Evolutionary conservation across 37 sponge, comb jelly and placozoan species (phyloP), one percentile per base, ranked within the genome.

Genomic region (Aplysina aerophoba): DNA sequence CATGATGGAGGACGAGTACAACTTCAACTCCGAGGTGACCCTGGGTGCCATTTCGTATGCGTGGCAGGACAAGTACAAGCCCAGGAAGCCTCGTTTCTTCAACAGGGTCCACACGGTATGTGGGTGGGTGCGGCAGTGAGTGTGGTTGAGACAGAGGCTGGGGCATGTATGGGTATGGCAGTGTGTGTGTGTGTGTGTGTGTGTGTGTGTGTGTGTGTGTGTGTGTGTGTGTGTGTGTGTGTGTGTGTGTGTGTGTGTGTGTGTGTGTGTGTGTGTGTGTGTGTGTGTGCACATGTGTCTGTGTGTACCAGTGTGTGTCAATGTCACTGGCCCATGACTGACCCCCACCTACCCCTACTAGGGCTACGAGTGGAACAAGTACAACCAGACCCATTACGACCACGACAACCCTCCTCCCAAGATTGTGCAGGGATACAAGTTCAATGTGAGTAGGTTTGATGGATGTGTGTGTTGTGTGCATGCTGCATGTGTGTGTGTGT

Each of bases 321-420:
- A 57, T 15, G 17, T 20, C 59, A 57, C 17, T 57, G 59, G 15
- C 63, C 63, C 27, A 62, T 62, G 63, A 13, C 27, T 62, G 63
- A 67, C 20, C 37, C 54, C 54, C 2, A 62, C 25, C 50, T 44
- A 44, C 50, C 55, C 17, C 19, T 30, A 41, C 20, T 56, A 94
- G 95, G 99, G 99, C 0, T 99, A 92, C 86, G 99, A 99, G 83
- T 99, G 99, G 99, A 99, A 99, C 88, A 99, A 99, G 88, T 99
- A 99, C 85, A 99, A 99, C 79, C 99, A 99, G 86, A 99, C 99
- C 24, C 99, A 99, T 71, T 99, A 99, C 68, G 99, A 97, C 65
- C 91, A 89, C 19, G 99, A 99, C 89, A 97, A 95, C 41, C 99
- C 99, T 54, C 99, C 99, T 17, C 99, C 99, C 15, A 99, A 99